These are phyloP conservation scores for Fregata magnificens DNA, from an alignment of 2,113 vertebrate genomes.

Conservation along the genomic window DNA sequence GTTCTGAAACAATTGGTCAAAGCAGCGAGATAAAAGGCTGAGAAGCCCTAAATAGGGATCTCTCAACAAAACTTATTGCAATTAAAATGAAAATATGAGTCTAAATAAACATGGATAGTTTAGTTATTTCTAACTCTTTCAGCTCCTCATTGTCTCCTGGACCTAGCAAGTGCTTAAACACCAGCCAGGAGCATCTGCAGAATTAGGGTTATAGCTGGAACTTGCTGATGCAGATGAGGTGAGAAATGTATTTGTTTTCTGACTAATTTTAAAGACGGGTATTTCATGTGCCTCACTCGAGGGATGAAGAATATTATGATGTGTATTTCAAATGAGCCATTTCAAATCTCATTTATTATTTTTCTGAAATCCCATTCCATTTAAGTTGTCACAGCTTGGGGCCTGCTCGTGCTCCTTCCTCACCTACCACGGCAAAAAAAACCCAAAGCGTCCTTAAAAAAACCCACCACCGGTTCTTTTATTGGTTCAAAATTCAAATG, in stretches of 20 bases:
- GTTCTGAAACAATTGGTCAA: not conserved
- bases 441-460: not conserved
- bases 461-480: not conserved
- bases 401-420: not conserved
- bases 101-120: not conserved
- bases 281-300: not conserved
- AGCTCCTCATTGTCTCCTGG: not conserved
- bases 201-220: not conserved
- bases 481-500: not conserved
- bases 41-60: not conserved
- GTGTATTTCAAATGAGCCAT: slow-evolving; percentile 28
- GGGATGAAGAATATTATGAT: not conserved
- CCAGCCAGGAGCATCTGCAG: not conserved
- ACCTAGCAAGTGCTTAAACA: not conserved
- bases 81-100: not conserved
- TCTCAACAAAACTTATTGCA: not conserved
- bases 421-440: not conserved
- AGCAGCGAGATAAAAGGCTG: not conserved
- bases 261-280: not conserved
- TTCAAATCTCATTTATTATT: slow-evolving; percentile 26
- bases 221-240: not conserved
- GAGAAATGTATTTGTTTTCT: slow-evolving; percentile 3
- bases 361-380: not conserved
- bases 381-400: slow-evolving; percentile 14
- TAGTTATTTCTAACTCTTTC: not conserved